A percentile compares a stretch with the other conserved stretches of the same genome.
These are phyloP conservation scores for Chironomus tentans DNA, from an alignment of 2,888 invertebrate species.

Conservation along the genomic window DNA sequence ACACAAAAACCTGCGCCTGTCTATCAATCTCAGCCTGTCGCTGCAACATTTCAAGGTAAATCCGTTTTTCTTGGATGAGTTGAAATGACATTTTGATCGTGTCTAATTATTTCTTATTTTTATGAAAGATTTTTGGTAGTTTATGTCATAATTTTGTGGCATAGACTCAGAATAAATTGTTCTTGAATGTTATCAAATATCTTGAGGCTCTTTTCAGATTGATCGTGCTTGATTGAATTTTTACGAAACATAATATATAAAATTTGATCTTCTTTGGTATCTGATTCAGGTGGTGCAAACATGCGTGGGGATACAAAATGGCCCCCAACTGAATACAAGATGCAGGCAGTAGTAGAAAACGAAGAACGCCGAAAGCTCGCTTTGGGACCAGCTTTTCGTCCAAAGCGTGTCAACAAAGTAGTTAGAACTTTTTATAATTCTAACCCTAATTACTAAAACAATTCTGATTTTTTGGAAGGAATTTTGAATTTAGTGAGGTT, in stretches of 20 bases:
- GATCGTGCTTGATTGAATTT: too few relatives aligned
- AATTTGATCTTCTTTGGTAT: neutral
- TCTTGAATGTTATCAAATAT: too few relatives aligned
- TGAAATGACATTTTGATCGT: neutral
- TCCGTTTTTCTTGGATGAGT: neutral
- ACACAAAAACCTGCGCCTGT: slow-evolving; percentile 68
- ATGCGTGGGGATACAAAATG: slow-evolving; percentile 83
- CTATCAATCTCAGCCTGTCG: slow-evolving; percentile 70
- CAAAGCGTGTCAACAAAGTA: slow-evolving; percentile 52
- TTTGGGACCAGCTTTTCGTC: slow-evolving; percentile 65
- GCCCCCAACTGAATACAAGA: slow-evolving; percentile 72
- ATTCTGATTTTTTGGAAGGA: too few relatives aligned
- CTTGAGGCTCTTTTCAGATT: too few relatives aligned
- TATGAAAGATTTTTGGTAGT: neutral
- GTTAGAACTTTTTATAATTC: slow-evolving; percentile 24
- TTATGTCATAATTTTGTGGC: slow-evolving; percentile 5
- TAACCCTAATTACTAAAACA: neutral
- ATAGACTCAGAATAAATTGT: neutral
- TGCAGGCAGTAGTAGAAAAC: slow-evolving; percentile 64
- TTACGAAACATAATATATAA: too few relatives aligned
- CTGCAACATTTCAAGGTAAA: slow-evolving; percentile 58
- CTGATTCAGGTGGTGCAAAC: slow-evolving; percentile 60
- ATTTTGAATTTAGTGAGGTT: too few relatives aligned
- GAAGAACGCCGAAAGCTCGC: slow-evolving; percentile 60
- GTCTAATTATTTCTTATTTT: neutral